Base-by-base conservation (phyloP, 2,888 invertebrate genomes). In the Tineola bisselliella region DNA sequence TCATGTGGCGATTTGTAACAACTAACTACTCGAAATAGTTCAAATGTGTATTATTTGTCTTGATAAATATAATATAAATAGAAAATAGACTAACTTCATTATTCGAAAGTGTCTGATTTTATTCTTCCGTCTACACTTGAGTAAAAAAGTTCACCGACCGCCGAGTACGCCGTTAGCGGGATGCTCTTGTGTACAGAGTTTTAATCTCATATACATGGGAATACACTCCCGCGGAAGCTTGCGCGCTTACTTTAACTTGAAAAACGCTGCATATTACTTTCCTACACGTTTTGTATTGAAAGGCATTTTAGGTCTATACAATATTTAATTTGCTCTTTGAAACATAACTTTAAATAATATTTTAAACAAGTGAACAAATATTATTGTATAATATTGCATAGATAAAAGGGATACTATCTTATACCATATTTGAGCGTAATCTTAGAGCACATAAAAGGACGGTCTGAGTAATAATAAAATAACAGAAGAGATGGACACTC, bases 401-500 rank as follows among this genome's bases (percentile, higher is more conserved):
- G 25, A 25, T 38, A 38, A 38, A 38, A 38, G n/a, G 38, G 38
- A 38, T n/a, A 38, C 10, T 10, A 2, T 38, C 38, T 10, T 38
- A 38, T 38, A 38, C 3, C 38, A 38, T 38, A 38, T 38, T 38
- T 38, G 1, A 38, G n/a, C 38, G 38, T 38, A 38, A 10, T 1
- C 38, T n/a, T 38, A 38, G 38, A 17, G 48, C 48, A 48, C 48
- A 48, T 48, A 48, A 54, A 54, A 54, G 13, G 17, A 54, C 2
- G 54, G 54, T n/a, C 25, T 18, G 15, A 48, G 48, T 18, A 54
- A 54, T 54, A 54, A 54, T 54, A 54, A 54, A 76, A 78, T 70
- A 72, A 70, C 68, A 67, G 65, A 62, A 64, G 69, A 75, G 76
- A 76, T 72, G 72, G 75, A 74, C 74, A 73, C 70, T 72, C 68